These are phyloP conservation scores for Gortyna flavago DNA, from an alignment of 2,888 invertebrate genomes.

Conservation along the genomic window DNA sequence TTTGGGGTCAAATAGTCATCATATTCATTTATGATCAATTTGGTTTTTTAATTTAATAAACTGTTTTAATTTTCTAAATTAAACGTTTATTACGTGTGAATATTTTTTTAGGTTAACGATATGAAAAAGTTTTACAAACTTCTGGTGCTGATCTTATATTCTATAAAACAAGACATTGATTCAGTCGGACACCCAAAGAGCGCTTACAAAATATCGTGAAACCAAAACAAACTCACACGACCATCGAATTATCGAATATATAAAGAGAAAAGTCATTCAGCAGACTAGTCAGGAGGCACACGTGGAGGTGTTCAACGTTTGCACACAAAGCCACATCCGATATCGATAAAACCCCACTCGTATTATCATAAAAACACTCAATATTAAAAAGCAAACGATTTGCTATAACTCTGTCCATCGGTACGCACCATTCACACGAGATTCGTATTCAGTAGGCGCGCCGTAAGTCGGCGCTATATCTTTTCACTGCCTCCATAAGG, in stretches of 20 bases:
- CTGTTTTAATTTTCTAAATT: no score
- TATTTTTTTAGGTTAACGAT: no score
- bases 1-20: no score
- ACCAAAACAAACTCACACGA: slow-evolving; percentile 30
- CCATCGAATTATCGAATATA: slow-evolving; percentile 49
- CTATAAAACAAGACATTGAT: not conserved
- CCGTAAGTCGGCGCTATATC: slow-evolving; percentile 80
- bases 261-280: slow-evolving; percentile 51
- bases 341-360: slow-evolving; percentile 75
- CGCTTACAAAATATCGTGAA: slow-evolving; percentile 4
- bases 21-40: not conserved
- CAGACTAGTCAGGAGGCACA: slow-evolving; percentile 53
- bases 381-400: slow-evolving; percentile 83
- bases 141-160: not conserved
- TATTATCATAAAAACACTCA: slow-evolving; percentile 81
- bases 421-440: slow-evolving; percentile 76
- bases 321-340: slow-evolving; percentile 71
- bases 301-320: slow-evolving; percentile 71
- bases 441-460: slow-evolving; percentile 85
- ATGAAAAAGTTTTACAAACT: not conserved
- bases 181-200: not conserved
- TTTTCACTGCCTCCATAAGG: slow-evolving; percentile 85
- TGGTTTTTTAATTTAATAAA: no score
- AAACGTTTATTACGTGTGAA: no score
- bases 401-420: slow-evolving; percentile 80